Evolutionary conservation across 2,888 invertebrate species (phyloP), one percentile per base, ranked within the genome.

Genomic region (Cosmia trapezina): DNA sequence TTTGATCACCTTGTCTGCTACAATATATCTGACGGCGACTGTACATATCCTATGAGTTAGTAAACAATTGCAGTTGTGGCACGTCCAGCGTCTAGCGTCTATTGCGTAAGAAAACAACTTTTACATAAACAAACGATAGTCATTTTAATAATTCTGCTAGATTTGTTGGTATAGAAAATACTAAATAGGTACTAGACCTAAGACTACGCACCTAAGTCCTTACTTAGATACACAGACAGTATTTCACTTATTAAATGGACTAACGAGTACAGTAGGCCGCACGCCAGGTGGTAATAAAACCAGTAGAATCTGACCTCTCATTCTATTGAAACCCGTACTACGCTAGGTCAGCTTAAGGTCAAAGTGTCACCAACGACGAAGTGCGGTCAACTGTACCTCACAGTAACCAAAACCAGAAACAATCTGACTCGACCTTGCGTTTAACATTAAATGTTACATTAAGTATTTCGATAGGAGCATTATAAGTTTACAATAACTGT

Each of bases 401-500:
- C 60, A 51, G 69, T 63, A 70, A 59, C 56, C 54, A 70, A 67
- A 79, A 79, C 47, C 53, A 64, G 54, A 47, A 22, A 53, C 49
- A 64, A 53, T 76, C 63, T 6, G 45, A 53, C 47, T 47, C 60
- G 61, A 80, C 80, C 76, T 76, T 76, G 72, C 7, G 47, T 68
- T 76, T 61, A 17, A 65, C 76, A 67, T 66, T 22, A 74, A 76
- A 78, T 65, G 22, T 73, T 60, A 12, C 37, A 47, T n/a, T n/a
- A n/a, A n/a, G 37, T 47, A 70, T 53, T 66, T 66, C 69, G 54
- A 53, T 71, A 65, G 28, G 28, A 59, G 59, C 28, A 22, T 51
- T 62, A n/a, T 11, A 41, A 11, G 14, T 67, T 54, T 59, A 59
- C 49, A 56, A 59, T 72, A 47, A 45, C 6, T 56, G 53, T 61